Evolutionary conservation across 2,888 invertebrate genomes (phyloP), one percentile per base, ranked within the genome.

Genomic region (Cerastis leucographa): DNA sequence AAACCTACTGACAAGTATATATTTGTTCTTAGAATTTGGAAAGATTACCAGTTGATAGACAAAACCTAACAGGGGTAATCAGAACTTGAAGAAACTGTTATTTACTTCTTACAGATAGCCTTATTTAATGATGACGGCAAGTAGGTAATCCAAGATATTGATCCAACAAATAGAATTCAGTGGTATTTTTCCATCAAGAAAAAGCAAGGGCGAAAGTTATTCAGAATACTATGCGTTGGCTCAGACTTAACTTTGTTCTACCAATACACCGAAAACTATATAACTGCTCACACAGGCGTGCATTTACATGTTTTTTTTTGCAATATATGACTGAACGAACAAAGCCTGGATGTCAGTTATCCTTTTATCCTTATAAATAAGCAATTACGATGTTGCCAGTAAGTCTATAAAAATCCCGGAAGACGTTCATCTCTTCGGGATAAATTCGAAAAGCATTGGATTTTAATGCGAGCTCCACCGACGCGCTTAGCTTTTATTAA

Each of bases 331-430:
- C 46, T 71, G 5, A 76, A 71, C 19, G 46, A 79, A 78, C 35
- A 76, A 74, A 76, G 78, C 76, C 67, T 25, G 42, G 9, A 62
- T 71, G 71, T 77, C 74, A 77, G 79, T 80, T 71, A 77, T 72
- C 61, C 29, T 62, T 64, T 85, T 62, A 74, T 72, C 71, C 73
- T 71, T 67, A 86, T 72, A 80, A 75, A 83, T 83, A 83, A 83
- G 75, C 61, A 78, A 78, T 78, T 78, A 78, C 80, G 74, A 80
- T 75, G 77, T 76, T 71, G 74, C 67, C 69, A 76, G 80, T 85
- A 83, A 85, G 86, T 83, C 68, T 80, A 74, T 73, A 71, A 80
- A 85, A 78, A 74, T 74, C 75, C 69, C 62, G 73, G 71, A 80
- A 77, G 71, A 61, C 84, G 64, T 80, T 80, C 80, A 74, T 78